Evolutionary conservation across 2,797 vertebrate species (phyloP).

Genomic region (Tauraco hartlaubi): DNA sequence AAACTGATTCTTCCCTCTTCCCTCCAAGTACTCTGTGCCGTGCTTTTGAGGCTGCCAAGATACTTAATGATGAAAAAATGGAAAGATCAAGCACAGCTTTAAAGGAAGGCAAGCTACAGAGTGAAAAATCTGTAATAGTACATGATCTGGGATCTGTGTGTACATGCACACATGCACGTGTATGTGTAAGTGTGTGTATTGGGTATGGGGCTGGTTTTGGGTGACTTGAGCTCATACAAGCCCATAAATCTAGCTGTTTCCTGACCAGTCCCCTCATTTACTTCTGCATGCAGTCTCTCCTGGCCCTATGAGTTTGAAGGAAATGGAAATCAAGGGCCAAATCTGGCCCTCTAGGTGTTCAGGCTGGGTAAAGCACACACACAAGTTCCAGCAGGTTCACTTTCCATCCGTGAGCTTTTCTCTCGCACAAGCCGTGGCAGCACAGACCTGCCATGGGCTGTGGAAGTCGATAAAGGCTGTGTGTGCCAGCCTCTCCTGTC

Average conservation of each 20-base stretch:
- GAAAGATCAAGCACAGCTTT: not conserved
- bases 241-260: not conserved
- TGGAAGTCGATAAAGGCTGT: not conserved
- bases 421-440: not conserved
- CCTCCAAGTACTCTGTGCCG: not conserved
- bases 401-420: not conserved
- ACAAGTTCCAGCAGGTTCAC: not conserved
- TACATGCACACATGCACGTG: rapidly evolving
- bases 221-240: not conserved
- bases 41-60: not conserved
- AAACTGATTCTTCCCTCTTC: not conserved
- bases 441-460: not conserved
- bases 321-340: not conserved
- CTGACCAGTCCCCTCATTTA: not conserved
- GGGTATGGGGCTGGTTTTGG: not conserved
- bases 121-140: not conserved
- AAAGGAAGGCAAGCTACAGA: not conserved
- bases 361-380: not conserved
- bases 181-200: not conserved
- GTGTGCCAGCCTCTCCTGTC: not conserved
- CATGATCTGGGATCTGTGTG: not conserved
- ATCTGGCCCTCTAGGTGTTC: not conserved
- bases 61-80: not conserved
- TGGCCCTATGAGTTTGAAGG: not conserved
- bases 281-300: not conserved